Evolutionary conservation across 2,888 invertebrate genomes (phyloP).

Genomic region (Phaedon cochleariae): DNA sequence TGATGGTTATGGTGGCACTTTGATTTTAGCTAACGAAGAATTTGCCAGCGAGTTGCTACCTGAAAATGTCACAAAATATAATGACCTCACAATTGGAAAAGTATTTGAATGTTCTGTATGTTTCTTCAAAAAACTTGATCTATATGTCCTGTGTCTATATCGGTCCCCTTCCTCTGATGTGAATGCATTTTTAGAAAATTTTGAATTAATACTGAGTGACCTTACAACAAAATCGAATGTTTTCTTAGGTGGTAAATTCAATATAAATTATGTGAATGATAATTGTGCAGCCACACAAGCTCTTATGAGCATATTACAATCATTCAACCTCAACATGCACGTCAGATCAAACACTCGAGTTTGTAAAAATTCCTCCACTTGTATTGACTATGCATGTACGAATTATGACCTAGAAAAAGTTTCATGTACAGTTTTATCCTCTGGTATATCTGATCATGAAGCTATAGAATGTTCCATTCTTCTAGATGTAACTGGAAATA

Average conservation of each 20-base stretch:
- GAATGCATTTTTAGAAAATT: not conserved
- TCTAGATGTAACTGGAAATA: not conserved
- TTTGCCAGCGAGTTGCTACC: not conserved
- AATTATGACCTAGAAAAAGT: too few relatives aligned
- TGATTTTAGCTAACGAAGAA: not conserved
- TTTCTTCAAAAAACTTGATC: not conserved
- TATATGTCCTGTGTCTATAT: not conserved
- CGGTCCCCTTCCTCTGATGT: not conserved
- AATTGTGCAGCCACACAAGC: not conserved
- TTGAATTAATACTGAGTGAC: not conserved
- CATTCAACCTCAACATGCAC: slow-evolving; percentile 1
- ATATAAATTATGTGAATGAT: not conserved
- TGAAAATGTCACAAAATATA: not conserved
- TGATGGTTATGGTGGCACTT: not conserved
- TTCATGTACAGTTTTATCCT: not conserved
- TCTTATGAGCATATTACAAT: not conserved
- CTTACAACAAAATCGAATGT: not conserved
- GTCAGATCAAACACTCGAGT: slow-evolving; percentile 6
- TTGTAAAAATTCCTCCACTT: not conserved
- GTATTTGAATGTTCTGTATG: not conserved
- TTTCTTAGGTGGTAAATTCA: not conserved
- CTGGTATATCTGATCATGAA: not conserved
- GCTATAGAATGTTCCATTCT: not conserved
- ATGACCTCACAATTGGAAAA: not conserved
- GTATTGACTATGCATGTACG: too few relatives aligned